A percentile compares a stretch with the other conserved stretches of the same genome.
Conservation (phyloP, 2,797 vertebrate genomes). For the Lepus townsendii region DNA sequence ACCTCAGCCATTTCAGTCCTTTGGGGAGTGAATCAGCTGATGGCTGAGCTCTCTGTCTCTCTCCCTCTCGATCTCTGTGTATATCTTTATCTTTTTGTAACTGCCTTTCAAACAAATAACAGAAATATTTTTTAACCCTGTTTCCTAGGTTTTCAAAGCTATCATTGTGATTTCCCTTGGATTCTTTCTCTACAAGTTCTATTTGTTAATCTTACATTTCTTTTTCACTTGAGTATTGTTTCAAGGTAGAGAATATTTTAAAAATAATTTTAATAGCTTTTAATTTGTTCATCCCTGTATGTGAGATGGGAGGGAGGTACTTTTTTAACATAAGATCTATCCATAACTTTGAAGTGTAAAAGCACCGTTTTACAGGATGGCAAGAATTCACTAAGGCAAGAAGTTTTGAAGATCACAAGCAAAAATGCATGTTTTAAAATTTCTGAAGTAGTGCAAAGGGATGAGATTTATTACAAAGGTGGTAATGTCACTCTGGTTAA, state of each 20-base stretch:
- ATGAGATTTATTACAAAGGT: background rate
- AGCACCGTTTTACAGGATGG: background rate
- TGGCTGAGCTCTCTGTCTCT: no score
- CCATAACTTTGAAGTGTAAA: background rate
- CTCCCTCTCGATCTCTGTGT: no score
- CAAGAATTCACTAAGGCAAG: background rate
- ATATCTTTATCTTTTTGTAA: no score
- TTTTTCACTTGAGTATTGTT: background rate
- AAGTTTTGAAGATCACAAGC: background rate
- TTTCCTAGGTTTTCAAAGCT: no score
- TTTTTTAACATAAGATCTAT: background rate
- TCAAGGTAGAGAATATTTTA: background rate
- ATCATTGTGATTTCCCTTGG: background rate
- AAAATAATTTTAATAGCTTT: background rate
- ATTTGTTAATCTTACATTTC: background rate
- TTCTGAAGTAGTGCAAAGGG: background rate
- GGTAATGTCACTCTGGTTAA: background rate
- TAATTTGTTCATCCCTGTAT: background rate
- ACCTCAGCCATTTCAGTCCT: no score
- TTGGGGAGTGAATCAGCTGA: no score
- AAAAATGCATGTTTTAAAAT: slow-evolving; percentile 4
- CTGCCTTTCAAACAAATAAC: no score
- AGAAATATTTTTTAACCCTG: no score
- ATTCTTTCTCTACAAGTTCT: background rate
- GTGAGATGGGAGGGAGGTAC: background rate